These are phyloP conservation scores for Phymatocera aterrima DNA, from an alignment of 2,888 invertebrate genomes.

Conservation along the genomic window DNA sequence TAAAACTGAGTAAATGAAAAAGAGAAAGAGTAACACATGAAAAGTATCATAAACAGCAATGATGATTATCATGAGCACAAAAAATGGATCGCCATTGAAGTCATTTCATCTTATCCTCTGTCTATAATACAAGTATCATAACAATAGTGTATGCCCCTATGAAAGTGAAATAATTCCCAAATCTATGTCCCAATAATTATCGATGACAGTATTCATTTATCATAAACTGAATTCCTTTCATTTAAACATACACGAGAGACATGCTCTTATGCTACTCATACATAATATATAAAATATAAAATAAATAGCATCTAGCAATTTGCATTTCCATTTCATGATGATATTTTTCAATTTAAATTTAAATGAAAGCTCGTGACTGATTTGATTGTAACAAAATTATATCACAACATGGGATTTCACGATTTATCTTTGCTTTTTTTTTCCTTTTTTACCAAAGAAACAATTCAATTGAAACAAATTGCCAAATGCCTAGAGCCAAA, in stretches of 20 bases:
- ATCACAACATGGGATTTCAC: too few relatives aligned
- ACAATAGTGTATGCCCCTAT: constrained; percentile 18
- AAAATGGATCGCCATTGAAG: too few relatives aligned
- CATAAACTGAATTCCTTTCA: constrained; percentile 48
- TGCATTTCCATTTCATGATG: constrained; percentile 41
- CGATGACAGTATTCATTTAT: neutral
- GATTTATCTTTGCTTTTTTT: too few relatives aligned
- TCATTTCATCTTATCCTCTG: neutral
- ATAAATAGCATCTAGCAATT: constrained; percentile 62
- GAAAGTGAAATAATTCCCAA: neutral
- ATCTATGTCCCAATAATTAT: neutral
- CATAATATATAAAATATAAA: constrained; percentile 57
- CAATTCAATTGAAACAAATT: constrained; percentile 60
- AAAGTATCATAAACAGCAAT: neutral
- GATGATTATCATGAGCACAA: neutral
- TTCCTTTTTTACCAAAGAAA: neutral
- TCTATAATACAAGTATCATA: neutral
- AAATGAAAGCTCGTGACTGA: too few relatives aligned
- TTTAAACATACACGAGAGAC: constrained; percentile 59
- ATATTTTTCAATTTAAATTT: constrained; percentile 8
- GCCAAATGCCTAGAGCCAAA: constrained; percentile 70
- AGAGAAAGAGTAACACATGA: neutral
- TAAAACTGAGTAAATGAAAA: neutral
- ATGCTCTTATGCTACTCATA: constrained; percentile 56
- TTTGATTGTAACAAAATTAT: too few relatives aligned